phyloP scores from a whole-genome alignment of 2,113 vertebrate species.

The Grammomys dolichurus region DNA sequence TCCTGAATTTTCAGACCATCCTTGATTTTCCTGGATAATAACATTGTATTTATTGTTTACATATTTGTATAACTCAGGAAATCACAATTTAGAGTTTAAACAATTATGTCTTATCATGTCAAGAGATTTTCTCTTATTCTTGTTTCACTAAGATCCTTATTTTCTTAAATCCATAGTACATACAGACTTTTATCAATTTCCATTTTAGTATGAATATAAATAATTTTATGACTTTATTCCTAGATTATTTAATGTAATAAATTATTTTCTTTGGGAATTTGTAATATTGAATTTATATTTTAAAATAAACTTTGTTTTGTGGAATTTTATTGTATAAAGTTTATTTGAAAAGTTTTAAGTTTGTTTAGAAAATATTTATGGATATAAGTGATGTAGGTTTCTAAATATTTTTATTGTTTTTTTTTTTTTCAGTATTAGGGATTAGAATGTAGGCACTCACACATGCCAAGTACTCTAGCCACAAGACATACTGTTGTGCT shows the following conservation, averaged over 20 bases:
- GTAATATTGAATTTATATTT: background rate
- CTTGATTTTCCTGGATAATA: background rate
- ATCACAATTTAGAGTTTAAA: background rate
- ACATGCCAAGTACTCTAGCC: background rate
- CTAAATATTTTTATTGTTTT: background rate
- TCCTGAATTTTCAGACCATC: background rate
- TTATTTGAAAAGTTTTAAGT: background rate
- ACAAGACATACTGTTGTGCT: background rate
- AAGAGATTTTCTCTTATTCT: background rate
- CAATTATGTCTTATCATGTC: background rate
- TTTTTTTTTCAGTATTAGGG: background rate
- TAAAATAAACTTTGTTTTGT: background rate
- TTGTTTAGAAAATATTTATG: background rate
- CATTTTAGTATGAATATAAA: background rate
- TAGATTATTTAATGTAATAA: background rate
- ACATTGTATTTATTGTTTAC: background rate
- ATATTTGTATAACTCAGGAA: background rate
- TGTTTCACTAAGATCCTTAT: background rate
- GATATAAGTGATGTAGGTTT: background rate
- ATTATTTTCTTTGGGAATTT: background rate
- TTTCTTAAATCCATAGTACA: background rate
- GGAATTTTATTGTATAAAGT: background rate
- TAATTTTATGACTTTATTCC: background rate
- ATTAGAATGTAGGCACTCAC: background rate
- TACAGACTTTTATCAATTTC: background rate